Percentiles rank a stretch among this genome's conserved stretches.
These are phyloP conservation scores for Cichladusa arquata DNA, from an alignment of 2,113 vertebrate genomes.

Conservation along the genomic window DNA sequence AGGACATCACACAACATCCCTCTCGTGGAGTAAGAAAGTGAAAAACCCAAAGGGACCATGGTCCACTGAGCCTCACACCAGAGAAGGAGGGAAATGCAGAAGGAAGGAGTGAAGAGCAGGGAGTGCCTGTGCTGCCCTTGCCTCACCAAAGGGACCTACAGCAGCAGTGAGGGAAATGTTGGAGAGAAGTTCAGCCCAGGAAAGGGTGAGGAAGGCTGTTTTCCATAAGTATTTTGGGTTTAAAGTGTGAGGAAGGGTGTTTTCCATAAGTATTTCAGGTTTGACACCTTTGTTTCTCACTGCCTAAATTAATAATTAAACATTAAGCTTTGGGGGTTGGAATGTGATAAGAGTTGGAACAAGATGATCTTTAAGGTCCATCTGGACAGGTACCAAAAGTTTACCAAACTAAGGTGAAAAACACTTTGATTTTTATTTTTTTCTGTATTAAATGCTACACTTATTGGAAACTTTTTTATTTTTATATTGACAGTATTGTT, in stretches of 20 bases:
- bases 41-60: rapidly evolving
- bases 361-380: neutral
- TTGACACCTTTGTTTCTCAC: neutral
- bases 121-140: rapidly evolving
- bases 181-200: neutral
- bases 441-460: neutral
- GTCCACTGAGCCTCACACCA: rapidly evolving
- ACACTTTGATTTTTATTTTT: neutral
- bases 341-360: rapidly evolving
- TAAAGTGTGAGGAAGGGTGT: neutral
- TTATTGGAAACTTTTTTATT: neutral
- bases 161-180: rapidly evolving
- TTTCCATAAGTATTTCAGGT: too few species aligned
- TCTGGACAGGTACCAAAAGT: neutral
- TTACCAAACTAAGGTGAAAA: neutral
- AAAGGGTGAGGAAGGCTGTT: neutral
- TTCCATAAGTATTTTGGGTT: neutral
- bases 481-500: neutral
- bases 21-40: neutral
- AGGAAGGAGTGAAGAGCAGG: neutral
- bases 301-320: neutral
- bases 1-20: neutral
- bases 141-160: neutral
- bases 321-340: neutral
- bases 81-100: neutral